Evolutionary conservation across 1,140 invertebrate genomes (phyloP).

Genomic region (Drosophila neocordata): DNA sequence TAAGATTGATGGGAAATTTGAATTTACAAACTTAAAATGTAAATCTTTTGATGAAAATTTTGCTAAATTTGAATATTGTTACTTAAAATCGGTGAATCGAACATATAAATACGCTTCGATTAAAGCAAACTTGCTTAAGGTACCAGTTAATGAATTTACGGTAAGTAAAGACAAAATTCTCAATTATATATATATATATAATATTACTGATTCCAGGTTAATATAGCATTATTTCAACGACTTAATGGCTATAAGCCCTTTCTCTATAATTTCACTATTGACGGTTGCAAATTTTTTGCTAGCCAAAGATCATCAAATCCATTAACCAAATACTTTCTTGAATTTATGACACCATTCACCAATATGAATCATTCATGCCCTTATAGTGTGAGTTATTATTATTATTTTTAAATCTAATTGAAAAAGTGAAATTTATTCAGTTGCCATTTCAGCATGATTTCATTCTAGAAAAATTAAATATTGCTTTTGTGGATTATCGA

Average conservation of each 20-base stretch:
- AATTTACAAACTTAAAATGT: slow-evolving; percentile 28
- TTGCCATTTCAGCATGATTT: slow-evolving; percentile 23
- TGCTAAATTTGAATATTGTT: slow-evolving; percentile 17
- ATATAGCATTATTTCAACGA: slow-evolving; percentile 15
- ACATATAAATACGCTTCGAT: slow-evolving; percentile 26
- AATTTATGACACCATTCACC: not conserved
- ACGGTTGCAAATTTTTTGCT: slow-evolving; percentile 15
- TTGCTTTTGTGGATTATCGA: slow-evolving; percentile 6
- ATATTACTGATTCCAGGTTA: not conserved
- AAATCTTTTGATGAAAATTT: not conserved
- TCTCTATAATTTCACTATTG: slow-evolving; percentile 16
- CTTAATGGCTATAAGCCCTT: slow-evolving; percentile 30
- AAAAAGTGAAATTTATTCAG: not conserved
- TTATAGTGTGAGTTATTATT: not conserved
- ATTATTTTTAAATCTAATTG: too few species aligned
- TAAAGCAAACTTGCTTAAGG: not conserved
- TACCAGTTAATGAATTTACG: not conserved
- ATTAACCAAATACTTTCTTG: slow-evolving; percentile 1
- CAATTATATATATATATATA: not conserved
- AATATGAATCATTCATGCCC: slow-evolving; percentile 33
- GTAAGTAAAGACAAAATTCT: not conserved
- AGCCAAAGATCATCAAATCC: not conserved
- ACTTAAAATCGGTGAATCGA: slow-evolving; percentile 29
- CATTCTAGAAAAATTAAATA: slow-evolving; percentile 3
- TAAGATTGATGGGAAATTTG: slow-evolving; percentile 5